A percentile compares a stretch with the other conserved stretches of the same genome.
phyloP scores from a whole-genome alignment of 2,113 vertebrate genomes.

The Daphoenositta chrysoptera region DNA sequence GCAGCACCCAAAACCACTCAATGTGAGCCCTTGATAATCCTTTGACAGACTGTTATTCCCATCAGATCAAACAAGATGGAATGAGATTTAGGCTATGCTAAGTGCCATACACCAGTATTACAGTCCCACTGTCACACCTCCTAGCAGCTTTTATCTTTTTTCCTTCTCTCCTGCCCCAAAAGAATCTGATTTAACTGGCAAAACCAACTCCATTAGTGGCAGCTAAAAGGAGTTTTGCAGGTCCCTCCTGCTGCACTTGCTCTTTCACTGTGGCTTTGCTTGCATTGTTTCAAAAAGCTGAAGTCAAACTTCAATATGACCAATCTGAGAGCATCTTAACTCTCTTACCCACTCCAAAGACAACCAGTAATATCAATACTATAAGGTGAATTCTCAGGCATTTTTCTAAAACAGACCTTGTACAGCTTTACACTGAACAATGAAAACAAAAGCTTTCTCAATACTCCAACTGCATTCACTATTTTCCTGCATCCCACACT shows the following conservation, averaged over 20 bases:
- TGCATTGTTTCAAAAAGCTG: background rate
- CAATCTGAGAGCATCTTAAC: background rate
- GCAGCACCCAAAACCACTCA: background rate
- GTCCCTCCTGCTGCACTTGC: background rate
- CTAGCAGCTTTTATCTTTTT: background rate
- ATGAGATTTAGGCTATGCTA: background rate
- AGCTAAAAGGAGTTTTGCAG: background rate
- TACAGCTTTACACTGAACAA: background rate
- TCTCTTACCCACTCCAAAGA: background rate
- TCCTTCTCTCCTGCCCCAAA: background rate
- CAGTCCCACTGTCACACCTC: background rate
- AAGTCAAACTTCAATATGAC: background rate
- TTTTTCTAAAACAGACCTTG: background rate
- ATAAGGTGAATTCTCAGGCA: background rate
- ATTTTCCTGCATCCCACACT: background rate
- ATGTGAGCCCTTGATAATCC: background rate
- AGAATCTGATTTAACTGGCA: background rate
- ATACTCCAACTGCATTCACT: background rate
- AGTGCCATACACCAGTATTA: background rate
- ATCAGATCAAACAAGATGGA: slow-evolving; percentile 14
- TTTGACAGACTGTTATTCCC: background rate
- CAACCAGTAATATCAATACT: background rate
- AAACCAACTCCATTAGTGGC: background rate
- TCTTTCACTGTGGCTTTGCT: background rate
- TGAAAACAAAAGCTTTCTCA: background rate